A percentile compares a stretch with the other conserved stretches of the same genome.
phyloP scores from a whole-genome alignment of 2,113 vertebrate species.

The Indri indri region DNA sequence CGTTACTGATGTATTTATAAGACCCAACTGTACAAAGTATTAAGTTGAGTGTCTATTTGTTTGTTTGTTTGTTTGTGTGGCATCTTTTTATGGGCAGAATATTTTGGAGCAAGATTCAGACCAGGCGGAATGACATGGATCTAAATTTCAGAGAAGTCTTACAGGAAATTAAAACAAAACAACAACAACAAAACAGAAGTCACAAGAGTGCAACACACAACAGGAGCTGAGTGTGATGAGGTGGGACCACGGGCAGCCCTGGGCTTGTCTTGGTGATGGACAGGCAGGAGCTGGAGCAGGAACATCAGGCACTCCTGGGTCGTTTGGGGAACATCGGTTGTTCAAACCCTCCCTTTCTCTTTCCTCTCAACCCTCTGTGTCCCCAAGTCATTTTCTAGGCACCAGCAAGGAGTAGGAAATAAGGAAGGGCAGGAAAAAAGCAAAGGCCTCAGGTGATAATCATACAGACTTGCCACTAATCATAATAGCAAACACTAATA shows the following conservation, averaged over 20 bases:
- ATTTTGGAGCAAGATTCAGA: not conserved
- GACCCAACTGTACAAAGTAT: not conserved
- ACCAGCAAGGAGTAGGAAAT: not conserved
- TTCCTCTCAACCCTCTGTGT: not conserved
- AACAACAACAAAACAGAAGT: not conserved
- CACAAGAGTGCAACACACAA: not conserved
- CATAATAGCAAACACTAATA: not conserved
- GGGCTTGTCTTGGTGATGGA: not conserved
- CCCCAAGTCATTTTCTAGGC: not conserved
- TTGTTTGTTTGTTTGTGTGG: not conserved
- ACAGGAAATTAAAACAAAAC: not conserved
- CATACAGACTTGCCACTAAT: not conserved
- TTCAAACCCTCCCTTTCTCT: not conserved
- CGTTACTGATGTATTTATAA: not conserved
- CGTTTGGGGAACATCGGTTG: not conserved
- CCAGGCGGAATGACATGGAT: not conserved
- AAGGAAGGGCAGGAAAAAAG: not conserved
- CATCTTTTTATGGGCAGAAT: not conserved
- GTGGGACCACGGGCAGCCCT: not conserved
- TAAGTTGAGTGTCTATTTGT: not conserved
- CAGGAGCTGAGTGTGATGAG: not conserved
- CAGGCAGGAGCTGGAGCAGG: not conserved
- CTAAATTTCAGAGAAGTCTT: slow-evolving; percentile 14
- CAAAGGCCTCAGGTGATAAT: not conserved
- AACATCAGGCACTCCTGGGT: accelerated